Conservation (phyloP, 2,797 vertebrate genomes). For the Pseudopleuronectes americanus region DNA sequence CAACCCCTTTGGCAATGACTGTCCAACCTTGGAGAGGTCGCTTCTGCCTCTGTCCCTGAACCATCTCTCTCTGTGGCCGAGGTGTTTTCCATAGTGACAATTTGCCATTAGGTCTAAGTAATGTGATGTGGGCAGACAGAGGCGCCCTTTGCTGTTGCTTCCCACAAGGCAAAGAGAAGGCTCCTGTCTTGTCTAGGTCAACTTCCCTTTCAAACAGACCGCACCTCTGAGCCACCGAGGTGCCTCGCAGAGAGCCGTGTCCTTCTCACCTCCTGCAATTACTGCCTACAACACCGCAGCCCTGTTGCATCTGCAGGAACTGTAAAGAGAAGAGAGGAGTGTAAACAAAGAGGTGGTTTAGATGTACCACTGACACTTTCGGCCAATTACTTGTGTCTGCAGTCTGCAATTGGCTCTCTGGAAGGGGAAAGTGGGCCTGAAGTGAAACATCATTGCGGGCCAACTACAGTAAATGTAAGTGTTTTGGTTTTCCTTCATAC, state of each 20-base stretch:
- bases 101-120: slow-evolving; percentile 73
- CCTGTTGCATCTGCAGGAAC: slow-evolving; percentile 57
- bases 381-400: slow-evolving; percentile 76
- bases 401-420: slow-evolving; percentile 62
- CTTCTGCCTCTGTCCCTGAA: slow-evolving; percentile 55
- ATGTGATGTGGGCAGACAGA: slow-evolving; percentile 62
- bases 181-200: slow-evolving; percentile 73
- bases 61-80: slow-evolving; percentile 68
- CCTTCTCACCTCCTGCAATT: slow-evolving; percentile 67
- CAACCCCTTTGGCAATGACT: slow-evolving; percentile 53
- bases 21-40: slow-evolving; percentile 51
- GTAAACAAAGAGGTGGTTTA: slow-evolving; percentile 67
- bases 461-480: slow-evolving; percentile 40
- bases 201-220: slow-evolving; percentile 73
- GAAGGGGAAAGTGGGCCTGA: slow-evolving; percentile 58
- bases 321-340: slow-evolving; percentile 53
- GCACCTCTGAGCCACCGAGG: slow-evolving; percentile 61
- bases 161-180: slow-evolving; percentile 68
- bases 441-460: slow-evolving; percentile 59
- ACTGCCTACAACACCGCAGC: slow-evolving; percentile 49
- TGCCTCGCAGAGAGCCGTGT: slow-evolving; percentile 46
- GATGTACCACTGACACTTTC: slow-evolving; percentile 73
- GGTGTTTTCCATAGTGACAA: slow-evolving; percentile 67
- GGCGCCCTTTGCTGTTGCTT: slow-evolving; percentile 68
- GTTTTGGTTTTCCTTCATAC: slow-evolving; percentile 19